Conservation (phyloP, 1,140 invertebrate genomes). For the Magallana gigas region DNA sequence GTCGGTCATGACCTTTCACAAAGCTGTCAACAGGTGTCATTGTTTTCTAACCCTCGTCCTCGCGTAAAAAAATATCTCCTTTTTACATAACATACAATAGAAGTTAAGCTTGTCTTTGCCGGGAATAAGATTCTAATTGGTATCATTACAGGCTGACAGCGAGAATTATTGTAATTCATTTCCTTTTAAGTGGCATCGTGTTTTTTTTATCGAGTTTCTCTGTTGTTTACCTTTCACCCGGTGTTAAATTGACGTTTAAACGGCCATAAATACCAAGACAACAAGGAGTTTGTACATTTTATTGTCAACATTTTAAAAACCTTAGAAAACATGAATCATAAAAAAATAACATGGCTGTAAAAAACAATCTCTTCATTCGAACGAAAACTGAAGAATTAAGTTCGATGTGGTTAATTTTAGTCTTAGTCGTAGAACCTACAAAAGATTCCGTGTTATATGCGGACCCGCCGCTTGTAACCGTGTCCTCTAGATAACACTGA, state of each 20-base stretch:
- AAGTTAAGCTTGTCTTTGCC: background rate
- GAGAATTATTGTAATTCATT: background rate
- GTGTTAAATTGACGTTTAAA: slow-evolving; percentile 11
- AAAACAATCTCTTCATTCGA: background rate
- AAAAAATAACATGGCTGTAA: slow-evolving; percentile 7
- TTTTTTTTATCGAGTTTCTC: background rate
- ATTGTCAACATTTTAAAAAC: slow-evolving; percentile 23
- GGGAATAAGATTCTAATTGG: slow-evolving; percentile 33
- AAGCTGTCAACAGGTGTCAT: background rate
- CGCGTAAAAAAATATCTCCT: background rate
- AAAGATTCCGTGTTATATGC: slow-evolving; percentile 16
- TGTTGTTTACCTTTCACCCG: slow-evolving; percentile 5
- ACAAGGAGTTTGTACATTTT: background rate
- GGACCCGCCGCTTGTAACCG: background rate
- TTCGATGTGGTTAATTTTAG: background rate
- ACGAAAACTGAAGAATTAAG: background rate
- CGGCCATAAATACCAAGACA: slow-evolving; percentile 2
- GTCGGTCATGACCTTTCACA: background rate
- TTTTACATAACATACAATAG: slow-evolving; percentile 35
- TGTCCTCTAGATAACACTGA: no score
- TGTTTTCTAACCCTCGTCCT: background rate
- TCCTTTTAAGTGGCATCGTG: background rate
- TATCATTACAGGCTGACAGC: background rate
- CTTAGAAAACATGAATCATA: slow-evolving; percentile 6
- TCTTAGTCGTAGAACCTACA: background rate